Evolutionary conservation across 2,113 vertebrate genomes (phyloP).

Genomic region (Bubo bubo): DNA sequence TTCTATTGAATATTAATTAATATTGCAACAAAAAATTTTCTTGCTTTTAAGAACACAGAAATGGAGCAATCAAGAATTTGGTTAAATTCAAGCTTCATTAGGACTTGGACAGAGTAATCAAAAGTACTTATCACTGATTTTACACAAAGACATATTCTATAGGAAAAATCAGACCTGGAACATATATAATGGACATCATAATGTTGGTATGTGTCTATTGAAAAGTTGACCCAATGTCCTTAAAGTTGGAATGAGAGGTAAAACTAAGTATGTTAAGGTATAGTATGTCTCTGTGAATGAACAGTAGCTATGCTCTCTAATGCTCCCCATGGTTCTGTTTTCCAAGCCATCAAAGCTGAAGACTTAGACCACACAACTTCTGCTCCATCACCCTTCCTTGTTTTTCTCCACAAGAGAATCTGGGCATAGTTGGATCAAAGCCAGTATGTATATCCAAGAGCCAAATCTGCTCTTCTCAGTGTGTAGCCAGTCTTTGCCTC

Average conservation of each 20-base stretch:
- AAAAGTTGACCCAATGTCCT: background rate
- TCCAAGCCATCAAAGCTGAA: background rate
- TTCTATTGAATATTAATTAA: background rate
- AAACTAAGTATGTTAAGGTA: background rate
- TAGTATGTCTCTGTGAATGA: background rate
- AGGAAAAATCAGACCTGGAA: background rate
- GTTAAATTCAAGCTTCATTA: background rate
- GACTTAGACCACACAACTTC: background rate
- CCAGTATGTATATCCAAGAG: background rate
- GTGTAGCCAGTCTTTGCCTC: background rate
- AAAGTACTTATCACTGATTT: background rate
- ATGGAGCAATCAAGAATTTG: background rate
- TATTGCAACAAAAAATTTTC: fast-evolving
- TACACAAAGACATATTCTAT: background rate
- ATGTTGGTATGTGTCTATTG: background rate
- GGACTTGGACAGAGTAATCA: background rate
- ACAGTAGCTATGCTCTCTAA: background rate
- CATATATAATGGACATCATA: background rate
- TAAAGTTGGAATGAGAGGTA: background rate
- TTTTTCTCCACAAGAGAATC: background rate
- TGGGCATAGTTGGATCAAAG: background rate
- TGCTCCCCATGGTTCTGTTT: background rate
- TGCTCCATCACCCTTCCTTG: background rate
- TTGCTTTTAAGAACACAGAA: background rate
- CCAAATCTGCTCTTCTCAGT: background rate